Conservation (phyloP, 2,888 invertebrate species). For the Lepidocyrtinus sp. region DNA sequence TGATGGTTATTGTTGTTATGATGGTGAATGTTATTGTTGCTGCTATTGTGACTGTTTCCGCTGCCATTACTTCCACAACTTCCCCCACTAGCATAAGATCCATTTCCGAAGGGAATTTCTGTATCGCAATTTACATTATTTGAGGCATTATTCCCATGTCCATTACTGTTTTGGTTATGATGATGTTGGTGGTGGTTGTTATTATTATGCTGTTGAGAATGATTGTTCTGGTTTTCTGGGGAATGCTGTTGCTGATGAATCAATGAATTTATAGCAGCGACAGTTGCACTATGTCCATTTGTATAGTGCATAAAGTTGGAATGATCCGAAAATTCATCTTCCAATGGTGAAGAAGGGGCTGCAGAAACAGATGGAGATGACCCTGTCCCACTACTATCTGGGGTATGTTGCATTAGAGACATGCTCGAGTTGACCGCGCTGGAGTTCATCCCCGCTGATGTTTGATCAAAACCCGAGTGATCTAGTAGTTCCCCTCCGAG, state of each 20-base stretch:
- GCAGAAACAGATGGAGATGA: constrained; percentile 61
- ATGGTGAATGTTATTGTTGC: constrained; percentile 30
- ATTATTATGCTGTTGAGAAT: neutral
- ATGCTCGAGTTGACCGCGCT: constrained; percentile 12
- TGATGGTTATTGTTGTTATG: constrained; percentile 46
- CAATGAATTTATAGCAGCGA: constrained; percentile 23
- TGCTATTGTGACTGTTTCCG: constrained; percentile 23
- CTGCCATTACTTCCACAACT: constrained; percentile 49
- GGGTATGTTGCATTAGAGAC: constrained; percentile 52
- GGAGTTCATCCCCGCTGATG: constrained; percentile 20
- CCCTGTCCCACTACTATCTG: constrained; percentile 56
- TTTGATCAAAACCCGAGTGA: constrained; percentile 57
- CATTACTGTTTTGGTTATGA: constrained; percentile 26
- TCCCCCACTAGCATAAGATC: constrained; percentile 32
- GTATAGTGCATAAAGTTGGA: constrained; percentile 42
- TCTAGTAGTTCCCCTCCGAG: constrained; percentile 55
- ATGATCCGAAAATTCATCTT: constrained; percentile 57
- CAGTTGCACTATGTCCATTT: neutral
- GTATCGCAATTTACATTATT: constrained; percentile 50
- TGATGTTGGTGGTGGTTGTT: constrained; percentile 7
- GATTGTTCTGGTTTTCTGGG: constrained; percentile 36
- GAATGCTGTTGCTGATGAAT: constrained; percentile 46
- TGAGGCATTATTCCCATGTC: constrained; percentile 19
- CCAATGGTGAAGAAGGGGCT: constrained; percentile 60
- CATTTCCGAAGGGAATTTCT: constrained; percentile 47